These are phyloP conservation scores for Otis tarda DNA, from an alignment of 2,113 vertebrate genomes.

Conservation along the genomic window DNA sequence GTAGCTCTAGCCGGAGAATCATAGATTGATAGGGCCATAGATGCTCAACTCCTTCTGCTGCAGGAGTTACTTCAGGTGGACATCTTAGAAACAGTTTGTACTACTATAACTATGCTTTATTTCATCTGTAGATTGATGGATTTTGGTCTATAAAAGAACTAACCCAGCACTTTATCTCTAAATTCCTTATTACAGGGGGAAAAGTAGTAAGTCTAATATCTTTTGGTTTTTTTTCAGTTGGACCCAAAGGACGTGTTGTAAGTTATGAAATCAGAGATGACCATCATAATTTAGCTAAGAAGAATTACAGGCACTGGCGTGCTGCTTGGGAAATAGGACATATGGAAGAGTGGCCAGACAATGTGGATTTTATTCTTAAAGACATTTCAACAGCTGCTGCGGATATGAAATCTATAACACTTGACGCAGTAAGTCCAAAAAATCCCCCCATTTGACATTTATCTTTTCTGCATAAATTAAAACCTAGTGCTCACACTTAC, in stretches of 20 bases:
- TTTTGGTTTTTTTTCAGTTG: slow-evolving; percentile 77
- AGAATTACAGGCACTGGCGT: slow-evolving; percentile 86
- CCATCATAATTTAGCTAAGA: slow-evolving; percentile 80
- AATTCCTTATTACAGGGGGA: background rate
- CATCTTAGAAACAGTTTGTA: background rate
- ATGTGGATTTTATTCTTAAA: slow-evolving; percentile 82
- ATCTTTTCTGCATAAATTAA: background rate
- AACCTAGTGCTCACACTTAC: background rate
- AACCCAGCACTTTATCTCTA: background rate
- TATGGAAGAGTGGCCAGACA: slow-evolving; percentile 85
- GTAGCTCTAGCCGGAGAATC: background rate
- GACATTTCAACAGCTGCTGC: slow-evolving; percentile 77
- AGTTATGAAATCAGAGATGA: slow-evolving; percentile 89
- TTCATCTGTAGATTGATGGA: background rate
- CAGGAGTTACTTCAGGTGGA: background rate
- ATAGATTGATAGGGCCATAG: background rate
- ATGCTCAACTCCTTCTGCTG: background rate
- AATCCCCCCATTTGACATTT: background rate
- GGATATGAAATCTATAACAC: slow-evolving; percentile 74
- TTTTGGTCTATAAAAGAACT: background rate
- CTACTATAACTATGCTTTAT: background rate
- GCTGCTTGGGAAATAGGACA: slow-evolving; percentile 79
- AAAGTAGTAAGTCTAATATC: background rate
- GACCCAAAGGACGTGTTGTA: slow-evolving; percentile 81
- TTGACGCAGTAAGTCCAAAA: slow-evolving; percentile 82